phyloP scores from a whole-genome alignment of 2,113 vertebrate species.

The Phylloscopus trochiloides region DNA sequence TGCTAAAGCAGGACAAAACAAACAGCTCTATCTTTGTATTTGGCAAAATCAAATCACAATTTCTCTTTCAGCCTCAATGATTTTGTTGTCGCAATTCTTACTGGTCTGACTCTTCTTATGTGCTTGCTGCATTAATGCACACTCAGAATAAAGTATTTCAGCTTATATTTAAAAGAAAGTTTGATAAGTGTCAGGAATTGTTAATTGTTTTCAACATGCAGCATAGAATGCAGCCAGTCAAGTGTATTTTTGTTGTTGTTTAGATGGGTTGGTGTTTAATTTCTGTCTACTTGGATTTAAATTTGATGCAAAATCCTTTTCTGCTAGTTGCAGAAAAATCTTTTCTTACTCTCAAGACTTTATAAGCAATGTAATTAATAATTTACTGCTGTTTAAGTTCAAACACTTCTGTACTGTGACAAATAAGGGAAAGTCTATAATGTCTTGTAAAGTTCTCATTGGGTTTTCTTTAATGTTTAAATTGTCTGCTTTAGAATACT shows the following conservation, averaged over 20 bases:
- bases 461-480: constrained; percentile 53
- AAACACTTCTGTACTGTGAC: constrained; percentile 10
- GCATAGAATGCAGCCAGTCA: background rate
- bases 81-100: background rate
- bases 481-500: constrained; percentile 41
- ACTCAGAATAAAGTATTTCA: background rate
- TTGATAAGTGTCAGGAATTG: background rate
- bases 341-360: background rate
- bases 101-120: background rate
- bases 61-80: background rate
- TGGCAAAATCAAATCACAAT: background rate
- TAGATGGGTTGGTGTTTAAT: background rate
- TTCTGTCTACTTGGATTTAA: background rate
- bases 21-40: background rate
- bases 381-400: constrained; percentile 25
- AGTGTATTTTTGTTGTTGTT: background rate
- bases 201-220: background rate
- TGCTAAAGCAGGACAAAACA: background rate
- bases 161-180: background rate
- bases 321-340: background rate
- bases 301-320: background rate
- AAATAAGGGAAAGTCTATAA: constrained; percentile 5
- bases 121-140: background rate
- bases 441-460: constrained; percentile 42
- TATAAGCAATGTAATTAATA: constrained; percentile 12